Evolutionary conservation across 2,888 invertebrate genomes (phyloP).

Genomic region (Drosophila barbarae): DNA sequence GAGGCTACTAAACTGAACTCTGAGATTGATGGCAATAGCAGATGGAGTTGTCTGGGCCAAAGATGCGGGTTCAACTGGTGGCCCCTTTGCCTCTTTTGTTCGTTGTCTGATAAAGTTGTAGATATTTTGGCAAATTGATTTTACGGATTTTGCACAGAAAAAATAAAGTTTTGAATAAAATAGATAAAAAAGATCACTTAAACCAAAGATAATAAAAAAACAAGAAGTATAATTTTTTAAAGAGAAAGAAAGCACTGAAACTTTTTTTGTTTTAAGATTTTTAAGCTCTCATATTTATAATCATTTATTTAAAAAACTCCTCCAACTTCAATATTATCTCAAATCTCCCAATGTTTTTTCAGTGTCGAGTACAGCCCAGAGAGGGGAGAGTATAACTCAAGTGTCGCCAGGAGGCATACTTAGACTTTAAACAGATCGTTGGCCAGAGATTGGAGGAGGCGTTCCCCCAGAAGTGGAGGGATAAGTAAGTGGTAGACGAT

Average conservation of each 20-base stretch:
- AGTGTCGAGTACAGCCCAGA: constrained; percentile 6
- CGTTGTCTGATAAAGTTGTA: constrained; percentile 56
- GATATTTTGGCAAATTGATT: constrained; percentile 77
- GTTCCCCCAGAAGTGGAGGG: constrained; percentile 25
- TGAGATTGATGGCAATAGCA: constrained; percentile 36
- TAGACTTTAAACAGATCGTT: constrained; percentile 73
- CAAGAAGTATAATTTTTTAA: no score
- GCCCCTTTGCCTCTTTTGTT: constrained; percentile 13
- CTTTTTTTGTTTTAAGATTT: no score
- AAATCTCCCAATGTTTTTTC: not conserved
- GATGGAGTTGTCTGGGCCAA: constrained; percentile 54
- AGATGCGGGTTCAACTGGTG: constrained; percentile 45
- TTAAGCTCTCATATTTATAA: not conserved
- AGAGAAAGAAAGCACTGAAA: no score
- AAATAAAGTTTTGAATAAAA: not conserved
- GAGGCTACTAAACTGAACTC: constrained; percentile 38
- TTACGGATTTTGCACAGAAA: constrained; percentile 58
- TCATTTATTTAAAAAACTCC: no score
- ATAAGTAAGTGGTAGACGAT: constrained; percentile 70
- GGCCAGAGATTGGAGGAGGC: constrained; percentile 52
- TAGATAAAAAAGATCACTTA: not conserved
- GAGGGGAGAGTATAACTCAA: constrained; percentile 64
- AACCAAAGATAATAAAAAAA: not conserved
- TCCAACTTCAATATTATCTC: not conserved
- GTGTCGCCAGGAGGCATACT: constrained; percentile 66